phyloP scores from a whole-genome alignment of 2,797 vertebrate species.

The Hippopotamyrus pictus region DNA sequence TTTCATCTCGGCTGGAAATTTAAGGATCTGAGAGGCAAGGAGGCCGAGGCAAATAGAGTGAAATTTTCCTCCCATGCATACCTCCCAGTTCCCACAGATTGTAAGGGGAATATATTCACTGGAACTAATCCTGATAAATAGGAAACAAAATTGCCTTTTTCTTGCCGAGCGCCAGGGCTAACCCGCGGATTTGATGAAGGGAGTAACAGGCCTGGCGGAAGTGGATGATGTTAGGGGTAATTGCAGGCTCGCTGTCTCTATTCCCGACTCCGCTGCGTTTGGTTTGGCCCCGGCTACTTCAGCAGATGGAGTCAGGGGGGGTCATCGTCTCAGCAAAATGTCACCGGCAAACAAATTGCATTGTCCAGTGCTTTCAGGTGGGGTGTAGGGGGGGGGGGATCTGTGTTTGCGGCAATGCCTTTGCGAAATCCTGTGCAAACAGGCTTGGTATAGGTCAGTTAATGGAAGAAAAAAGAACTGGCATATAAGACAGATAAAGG shows the following conservation, averaged over 20 bases:
- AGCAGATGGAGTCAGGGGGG: constrained; percentile 7
- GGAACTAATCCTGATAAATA: constrained; percentile 23
- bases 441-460: neutral
- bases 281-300: neutral
- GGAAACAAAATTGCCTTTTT: constrained; percentile 21
- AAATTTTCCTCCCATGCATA: constrained; percentile 1
- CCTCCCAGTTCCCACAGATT: constrained; percentile 7
- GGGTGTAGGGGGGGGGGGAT: neutral
- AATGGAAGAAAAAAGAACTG: neutral
- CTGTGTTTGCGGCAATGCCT: neutral
- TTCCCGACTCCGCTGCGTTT: neutral
- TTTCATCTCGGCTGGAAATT: constrained; percentile 13
- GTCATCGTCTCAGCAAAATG: constrained; percentile 20
- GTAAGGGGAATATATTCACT: constrained; percentile 15
- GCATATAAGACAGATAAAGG: neutral
- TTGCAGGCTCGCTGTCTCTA: constrained; percentile 7
- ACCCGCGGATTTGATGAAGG: constrained; percentile 10
- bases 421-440: neutral
- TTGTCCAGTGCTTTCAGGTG: neutral
- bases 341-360: constrained; percentile 13
- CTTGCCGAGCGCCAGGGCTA: neutral
- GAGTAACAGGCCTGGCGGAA: constrained; percentile 13
- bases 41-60: constrained; percentile 8
- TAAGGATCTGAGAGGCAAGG: constrained; percentile 13
- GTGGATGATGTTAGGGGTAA: constrained; percentile 15